phyloP scores from a whole-genome alignment of 2,113 vertebrate species.

The Delphinapterus leucas region DNA sequence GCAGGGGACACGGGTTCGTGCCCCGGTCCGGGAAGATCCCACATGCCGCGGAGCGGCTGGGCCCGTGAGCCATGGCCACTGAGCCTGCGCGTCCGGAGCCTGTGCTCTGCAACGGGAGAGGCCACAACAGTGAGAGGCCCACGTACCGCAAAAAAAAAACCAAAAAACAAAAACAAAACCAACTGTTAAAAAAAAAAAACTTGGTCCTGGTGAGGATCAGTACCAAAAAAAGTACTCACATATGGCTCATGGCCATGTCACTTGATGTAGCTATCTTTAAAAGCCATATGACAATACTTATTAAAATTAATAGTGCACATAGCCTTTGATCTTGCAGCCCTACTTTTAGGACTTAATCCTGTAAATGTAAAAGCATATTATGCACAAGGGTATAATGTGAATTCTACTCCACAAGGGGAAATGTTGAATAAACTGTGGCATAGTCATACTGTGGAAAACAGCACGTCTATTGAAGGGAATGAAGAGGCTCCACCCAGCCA shows the following conservation, averaged over 20 bases:
- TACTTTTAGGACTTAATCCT: neutral
- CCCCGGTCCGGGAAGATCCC: too few species aligned
- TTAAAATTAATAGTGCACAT: neutral
- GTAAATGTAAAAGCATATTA: neutral
- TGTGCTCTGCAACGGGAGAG: too few species aligned
- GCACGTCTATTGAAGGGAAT: neutral
- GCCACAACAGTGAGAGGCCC: too few species aligned
- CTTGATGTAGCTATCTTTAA: neutral
- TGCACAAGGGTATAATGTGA: neutral
- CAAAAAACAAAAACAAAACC: neutral
- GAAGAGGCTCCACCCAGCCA: neutral
- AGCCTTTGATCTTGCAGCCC: neutral
- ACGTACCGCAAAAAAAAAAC: neutral
- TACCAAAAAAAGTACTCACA: neutral
- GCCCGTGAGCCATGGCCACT: too few species aligned
- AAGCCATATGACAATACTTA: neutral
- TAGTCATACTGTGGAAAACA: neutral
- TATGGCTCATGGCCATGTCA: neutral
- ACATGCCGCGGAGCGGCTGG: too few species aligned
- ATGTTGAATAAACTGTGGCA: neutral
- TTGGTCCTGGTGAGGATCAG: neutral
- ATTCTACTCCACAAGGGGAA: neutral
- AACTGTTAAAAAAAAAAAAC: neutral
- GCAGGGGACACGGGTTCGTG: too few species aligned
- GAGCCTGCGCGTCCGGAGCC: too few species aligned